phyloP scores from a whole-genome alignment of 2,113 vertebrate species.

The Eublepharis macularius region DNA sequence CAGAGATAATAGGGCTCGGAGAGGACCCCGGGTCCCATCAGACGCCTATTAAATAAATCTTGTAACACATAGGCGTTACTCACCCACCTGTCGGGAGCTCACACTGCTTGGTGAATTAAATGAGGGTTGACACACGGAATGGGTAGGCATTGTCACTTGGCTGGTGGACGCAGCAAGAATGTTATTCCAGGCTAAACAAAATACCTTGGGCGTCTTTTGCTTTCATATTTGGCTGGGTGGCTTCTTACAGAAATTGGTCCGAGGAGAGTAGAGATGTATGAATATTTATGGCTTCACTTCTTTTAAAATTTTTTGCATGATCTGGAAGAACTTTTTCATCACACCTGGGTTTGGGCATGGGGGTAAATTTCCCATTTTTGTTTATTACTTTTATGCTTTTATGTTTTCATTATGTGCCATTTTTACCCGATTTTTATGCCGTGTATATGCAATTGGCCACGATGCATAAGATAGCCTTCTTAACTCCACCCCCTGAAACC shows the following conservation, averaged over 20 bases:
- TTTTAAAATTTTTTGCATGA: no score
- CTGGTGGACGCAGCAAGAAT: background rate
- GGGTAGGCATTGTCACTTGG: constrained; percentile 16
- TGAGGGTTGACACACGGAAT: constrained; percentile 32
- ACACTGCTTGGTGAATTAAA: constrained; percentile 53
- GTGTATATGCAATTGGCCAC: no score
- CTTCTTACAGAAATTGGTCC: background rate
- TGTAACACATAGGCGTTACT: constrained; percentile 52
- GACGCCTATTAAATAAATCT: constrained; percentile 80
- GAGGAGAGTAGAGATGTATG: no score
- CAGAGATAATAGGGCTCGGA: constrained; percentile 75
- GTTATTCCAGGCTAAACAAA: constrained; percentile 2
- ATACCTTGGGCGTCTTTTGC: constrained; percentile 36
- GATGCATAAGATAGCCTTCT: no score
- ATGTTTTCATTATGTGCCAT: no score
- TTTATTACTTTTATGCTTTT: no score
- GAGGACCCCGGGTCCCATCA: constrained; percentile 69
- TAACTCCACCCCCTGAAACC: no score
- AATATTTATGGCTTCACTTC: no score
- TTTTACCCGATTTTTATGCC: no score
- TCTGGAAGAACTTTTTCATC: no score
- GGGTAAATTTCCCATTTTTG: no score
- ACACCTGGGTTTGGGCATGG: no score
- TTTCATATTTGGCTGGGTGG: background rate
- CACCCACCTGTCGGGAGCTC: constrained; percentile 75